phyloP scores from a whole-genome alignment of 2,113 vertebrate species.

The Perccottus glenii region DNA sequence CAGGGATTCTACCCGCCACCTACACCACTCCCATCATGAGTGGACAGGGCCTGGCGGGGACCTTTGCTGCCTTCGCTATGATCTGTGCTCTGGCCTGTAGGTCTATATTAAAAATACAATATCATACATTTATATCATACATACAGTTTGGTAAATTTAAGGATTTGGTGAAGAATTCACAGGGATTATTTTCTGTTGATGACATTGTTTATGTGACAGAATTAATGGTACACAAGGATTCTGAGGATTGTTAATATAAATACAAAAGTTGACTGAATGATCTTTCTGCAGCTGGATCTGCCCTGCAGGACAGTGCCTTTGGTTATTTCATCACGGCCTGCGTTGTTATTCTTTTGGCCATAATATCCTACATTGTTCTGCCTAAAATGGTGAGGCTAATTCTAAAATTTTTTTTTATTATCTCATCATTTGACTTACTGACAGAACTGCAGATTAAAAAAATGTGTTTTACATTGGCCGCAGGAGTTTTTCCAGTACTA shows the following conservation, averaged over 20 bases:
- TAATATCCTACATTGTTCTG: constrained; percentile 85
- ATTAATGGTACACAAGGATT: no score
- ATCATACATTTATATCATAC: not conserved
- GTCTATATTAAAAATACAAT: constrained; percentile 42
- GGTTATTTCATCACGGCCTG: constrained; percentile 96
- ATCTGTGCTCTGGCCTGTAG: constrained; percentile 92
- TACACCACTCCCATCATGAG: constrained; percentile 99
- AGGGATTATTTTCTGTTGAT: no score
- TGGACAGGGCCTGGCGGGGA: constrained; percentile 92
- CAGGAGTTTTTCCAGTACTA: constrained; percentile 93
- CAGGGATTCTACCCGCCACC: constrained; percentile 87
- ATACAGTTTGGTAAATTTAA: no score
- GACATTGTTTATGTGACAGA: no score
- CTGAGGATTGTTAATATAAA: no score
- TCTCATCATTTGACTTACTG: not conserved
- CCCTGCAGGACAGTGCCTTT: constrained; percentile 86
- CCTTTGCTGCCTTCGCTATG: constrained; percentile 92
- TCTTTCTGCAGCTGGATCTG: constrained; percentile 81
- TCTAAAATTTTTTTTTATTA: no score
- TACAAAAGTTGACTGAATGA: not conserved
- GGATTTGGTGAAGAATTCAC: no score
- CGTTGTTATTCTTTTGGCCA: constrained; percentile 84
- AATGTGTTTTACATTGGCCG: not conserved
- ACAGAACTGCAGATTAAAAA: not conserved
- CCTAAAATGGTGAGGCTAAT: constrained; percentile 85